A percentile compares a stretch with the other conserved stretches of the same genome.
phyloP scores from a whole-genome alignment of 1,140 invertebrate genomes.

The Galendromus occidentalis region DNA sequence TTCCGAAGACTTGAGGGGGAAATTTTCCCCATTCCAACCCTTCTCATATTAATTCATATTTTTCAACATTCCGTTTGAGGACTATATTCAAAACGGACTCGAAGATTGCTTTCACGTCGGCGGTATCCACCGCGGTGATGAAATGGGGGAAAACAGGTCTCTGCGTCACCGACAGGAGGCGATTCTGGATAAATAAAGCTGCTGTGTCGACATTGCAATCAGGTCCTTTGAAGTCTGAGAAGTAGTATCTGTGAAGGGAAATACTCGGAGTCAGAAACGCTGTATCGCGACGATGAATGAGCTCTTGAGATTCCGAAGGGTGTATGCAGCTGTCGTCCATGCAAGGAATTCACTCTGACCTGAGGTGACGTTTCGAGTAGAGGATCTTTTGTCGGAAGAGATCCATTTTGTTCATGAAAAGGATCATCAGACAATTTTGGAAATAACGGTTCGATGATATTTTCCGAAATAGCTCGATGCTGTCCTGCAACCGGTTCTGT shows the following conservation, averaged over 20 bases:
- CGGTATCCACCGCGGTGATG: constrained; percentile 31
- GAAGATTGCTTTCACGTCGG: constrained; percentile 28
- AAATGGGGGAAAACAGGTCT: constrained; percentile 39
- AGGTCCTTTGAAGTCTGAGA: constrained; percentile 30
- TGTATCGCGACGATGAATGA: too few relatives aligned
- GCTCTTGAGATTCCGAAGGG: too few relatives aligned
- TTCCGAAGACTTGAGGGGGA: too few relatives aligned
- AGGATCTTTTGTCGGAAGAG: constrained; percentile 39
- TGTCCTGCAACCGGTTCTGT: constrained; percentile 33
- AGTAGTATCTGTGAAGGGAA: constrained; percentile 13
- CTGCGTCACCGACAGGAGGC: constrained; percentile 27
- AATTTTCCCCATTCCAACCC: too few relatives aligned
- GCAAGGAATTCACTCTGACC: constrained; percentile 18
- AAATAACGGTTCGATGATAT: constrained; percentile 41
- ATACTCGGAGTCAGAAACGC: constrained; percentile 36
- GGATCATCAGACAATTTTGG: constrained; percentile 27
- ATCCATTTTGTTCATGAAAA: constrained; percentile 33
- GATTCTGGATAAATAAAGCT: constrained; percentile 41
- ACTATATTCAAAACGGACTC: constrained; percentile 25
- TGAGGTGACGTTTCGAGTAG: constrained; percentile 38
- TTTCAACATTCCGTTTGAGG: neutral
- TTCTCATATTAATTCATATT: neutral
- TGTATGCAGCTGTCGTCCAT: too few relatives aligned
- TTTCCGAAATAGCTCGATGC: constrained; percentile 40
- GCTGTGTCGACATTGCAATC: constrained; percentile 41